Evolutionary conservation across 2,797 vertebrate species (phyloP).

Genomic region (Bradypodion ventrale): DNA sequence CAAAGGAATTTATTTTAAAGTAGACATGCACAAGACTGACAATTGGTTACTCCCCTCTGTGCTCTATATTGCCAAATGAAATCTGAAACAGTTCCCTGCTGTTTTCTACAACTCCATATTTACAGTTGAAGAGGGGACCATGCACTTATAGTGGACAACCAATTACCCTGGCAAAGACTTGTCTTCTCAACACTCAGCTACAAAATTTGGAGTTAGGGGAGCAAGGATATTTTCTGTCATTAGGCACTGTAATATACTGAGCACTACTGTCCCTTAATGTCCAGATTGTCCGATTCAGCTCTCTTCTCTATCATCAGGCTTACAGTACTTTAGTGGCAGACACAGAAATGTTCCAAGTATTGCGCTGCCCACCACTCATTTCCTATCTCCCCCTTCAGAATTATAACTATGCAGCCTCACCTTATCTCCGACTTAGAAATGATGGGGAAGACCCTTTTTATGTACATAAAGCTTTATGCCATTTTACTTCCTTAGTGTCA

Average conservation of each 20-base stretch:
- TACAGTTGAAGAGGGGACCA: background rate
- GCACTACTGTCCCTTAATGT: background rate
- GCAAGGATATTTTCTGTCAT: no score
- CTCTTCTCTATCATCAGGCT: no score
- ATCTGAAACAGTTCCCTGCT: background rate
- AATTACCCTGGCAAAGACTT: background rate
- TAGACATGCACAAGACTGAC: background rate
- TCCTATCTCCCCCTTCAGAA: background rate
- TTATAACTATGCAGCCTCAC: background rate
- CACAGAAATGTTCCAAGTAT: background rate
- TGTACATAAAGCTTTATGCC: background rate
- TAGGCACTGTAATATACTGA: no score
- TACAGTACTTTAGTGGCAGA: no score
- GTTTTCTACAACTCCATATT: background rate
- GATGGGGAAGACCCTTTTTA: no score
- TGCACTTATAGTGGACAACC: no score
- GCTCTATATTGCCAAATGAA: background rate
- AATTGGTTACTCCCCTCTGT: background rate
- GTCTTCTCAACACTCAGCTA: no score
- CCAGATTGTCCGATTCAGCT: background rate
- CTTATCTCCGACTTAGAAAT: background rate
- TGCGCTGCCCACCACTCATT: background rate
- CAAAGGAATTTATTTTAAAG: background rate
- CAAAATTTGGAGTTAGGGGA: no score
- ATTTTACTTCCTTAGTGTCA: background rate